Evolutionary conservation across 2,113 vertebrate genomes (phyloP), one percentile per base, ranked within the genome.

Genomic region (Pluvianellus socialis): DNA sequence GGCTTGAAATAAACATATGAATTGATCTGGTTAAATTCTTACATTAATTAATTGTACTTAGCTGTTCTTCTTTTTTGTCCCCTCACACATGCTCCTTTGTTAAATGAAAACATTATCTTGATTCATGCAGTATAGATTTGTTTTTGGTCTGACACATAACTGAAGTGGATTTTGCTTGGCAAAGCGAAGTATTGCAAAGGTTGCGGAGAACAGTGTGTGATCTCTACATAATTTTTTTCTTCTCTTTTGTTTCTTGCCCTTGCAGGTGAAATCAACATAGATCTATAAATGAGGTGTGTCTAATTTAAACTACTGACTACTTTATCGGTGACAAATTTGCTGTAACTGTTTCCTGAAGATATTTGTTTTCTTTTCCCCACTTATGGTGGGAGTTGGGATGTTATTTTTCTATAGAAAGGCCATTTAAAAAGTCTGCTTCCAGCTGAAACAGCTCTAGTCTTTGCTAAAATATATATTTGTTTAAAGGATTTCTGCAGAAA

Each of bases 371-470:
- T 83, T 97, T 88, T 65, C 12, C 44, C 24, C 30, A 12, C 10
- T 93, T 84, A 2, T 16, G 27, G 33, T 38, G 76, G 67, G 76
- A 84, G 19, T 4, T 45, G 24, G 53, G 76, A 47, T 33, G 3
- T 79, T 65, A 33, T 74, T 96, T 75, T 86, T 71, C 66, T 45
- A 6, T 20, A 12, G 40, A 58, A 90, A 94, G 22, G 26, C 50
- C 61, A 55, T 79, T 82, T 71, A 38, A 79, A 50, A 91, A 67
- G 40, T 70, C 44, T 23, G n/a, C 40, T 90, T 92, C 65, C 76
- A 93, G 76, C 67, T 94, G 90, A 91, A 95, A 91, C 52, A 93
- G 79, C 82, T 93, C 59, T 28, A 75, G 32, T 20, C 22, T 72
- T 91, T 72, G 19, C 45, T 87, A 77, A 81, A 73, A 84, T 28